Evolutionary conservation across 2,797 vertebrate species (phyloP).

Genomic region (Ammospiza maritima): DNA sequence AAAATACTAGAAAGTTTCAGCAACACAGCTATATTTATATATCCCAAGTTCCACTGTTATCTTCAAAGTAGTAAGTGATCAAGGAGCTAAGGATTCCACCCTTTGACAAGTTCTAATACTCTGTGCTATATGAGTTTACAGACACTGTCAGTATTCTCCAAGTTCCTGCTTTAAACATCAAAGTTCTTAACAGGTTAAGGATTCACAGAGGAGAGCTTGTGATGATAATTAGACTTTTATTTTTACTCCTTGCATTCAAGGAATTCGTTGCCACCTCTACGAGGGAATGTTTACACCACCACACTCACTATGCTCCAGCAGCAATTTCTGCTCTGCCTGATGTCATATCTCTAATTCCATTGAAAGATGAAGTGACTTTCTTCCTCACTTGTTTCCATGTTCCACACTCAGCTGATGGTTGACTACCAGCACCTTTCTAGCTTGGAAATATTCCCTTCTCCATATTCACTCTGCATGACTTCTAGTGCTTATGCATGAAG

Average conservation of each 20-base stretch:
- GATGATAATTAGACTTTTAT: neutral
- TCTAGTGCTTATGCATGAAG: neutral
- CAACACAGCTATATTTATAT: neutral
- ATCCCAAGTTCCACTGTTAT: neutral
- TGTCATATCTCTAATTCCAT: neutral
- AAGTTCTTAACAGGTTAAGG: neutral
- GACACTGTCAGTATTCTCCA: neutral
- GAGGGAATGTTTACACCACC: neutral
- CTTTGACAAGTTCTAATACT: neutral
- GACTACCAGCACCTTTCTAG: neutral
- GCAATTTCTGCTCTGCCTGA: neutral
- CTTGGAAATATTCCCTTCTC: neutral
- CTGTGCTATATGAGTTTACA: neutral
- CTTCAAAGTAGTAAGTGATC: neutral
- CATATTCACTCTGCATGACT: neutral
- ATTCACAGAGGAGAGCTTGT: neutral
- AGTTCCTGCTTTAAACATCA: neutral
- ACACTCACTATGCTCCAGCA: neutral
- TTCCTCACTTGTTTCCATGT: neutral
- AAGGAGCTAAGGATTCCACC: neutral
- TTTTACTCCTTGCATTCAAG: neutral
- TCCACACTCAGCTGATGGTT: neutral
- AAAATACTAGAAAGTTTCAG: neutral
- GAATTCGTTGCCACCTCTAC: neutral
- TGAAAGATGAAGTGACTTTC: neutral